These are phyloP conservation scores for Galeopsomyia nigrocyanea DNA, from an alignment of 2,888 invertebrate species.

Conservation along the genomic window DNA sequence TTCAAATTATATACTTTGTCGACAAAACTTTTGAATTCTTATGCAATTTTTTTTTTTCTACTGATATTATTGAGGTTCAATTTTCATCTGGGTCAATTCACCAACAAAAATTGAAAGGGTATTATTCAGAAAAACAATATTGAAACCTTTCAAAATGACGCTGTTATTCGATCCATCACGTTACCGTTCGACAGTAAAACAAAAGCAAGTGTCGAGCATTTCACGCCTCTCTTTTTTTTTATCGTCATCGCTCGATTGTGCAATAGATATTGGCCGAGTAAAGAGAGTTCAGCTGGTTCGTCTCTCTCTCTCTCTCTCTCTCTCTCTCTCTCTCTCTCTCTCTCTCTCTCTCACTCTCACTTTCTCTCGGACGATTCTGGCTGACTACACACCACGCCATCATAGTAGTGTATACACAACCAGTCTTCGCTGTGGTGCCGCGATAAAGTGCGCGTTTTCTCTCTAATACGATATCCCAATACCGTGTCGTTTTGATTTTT, in stretches of 20 bases:
- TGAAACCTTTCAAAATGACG: too few relatives aligned
- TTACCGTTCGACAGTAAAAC: too few relatives aligned
- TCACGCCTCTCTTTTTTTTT: slow-evolving; percentile 24
- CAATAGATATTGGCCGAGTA: slow-evolving; percentile 32
- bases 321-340: slow-evolving; percentile 30
- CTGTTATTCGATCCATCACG: too few relatives aligned
- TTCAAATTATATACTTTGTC: too few relatives aligned
- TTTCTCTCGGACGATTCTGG: slow-evolving; percentile 15
- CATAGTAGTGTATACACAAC: not conserved
- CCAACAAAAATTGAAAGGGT: too few relatives aligned
- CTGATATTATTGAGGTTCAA: too few relatives aligned
- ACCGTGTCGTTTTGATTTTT: not conserved
- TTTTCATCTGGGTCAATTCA: too few relatives aligned
- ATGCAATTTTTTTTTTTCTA: too few relatives aligned
- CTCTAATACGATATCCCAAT: not conserved
- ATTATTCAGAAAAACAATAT: too few relatives aligned
- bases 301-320: slow-evolving; percentile 39
- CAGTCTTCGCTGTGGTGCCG: slow-evolving; percentile 27
- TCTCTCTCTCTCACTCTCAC: slow-evolving; percentile 39
- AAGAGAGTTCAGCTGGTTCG: not conserved
- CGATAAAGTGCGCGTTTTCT: slow-evolving; percentile 33
- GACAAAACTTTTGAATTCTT: too few relatives aligned
- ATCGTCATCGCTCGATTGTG: slow-evolving; percentile 38
- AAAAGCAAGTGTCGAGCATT: not conserved
- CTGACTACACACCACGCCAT: too few relatives aligned